A percentile compares a stretch with the other conserved stretches of the same genome.
Conservation (phyloP, 2,113 vertebrate genomes). For the Erythrolamprus reginae region DNA sequence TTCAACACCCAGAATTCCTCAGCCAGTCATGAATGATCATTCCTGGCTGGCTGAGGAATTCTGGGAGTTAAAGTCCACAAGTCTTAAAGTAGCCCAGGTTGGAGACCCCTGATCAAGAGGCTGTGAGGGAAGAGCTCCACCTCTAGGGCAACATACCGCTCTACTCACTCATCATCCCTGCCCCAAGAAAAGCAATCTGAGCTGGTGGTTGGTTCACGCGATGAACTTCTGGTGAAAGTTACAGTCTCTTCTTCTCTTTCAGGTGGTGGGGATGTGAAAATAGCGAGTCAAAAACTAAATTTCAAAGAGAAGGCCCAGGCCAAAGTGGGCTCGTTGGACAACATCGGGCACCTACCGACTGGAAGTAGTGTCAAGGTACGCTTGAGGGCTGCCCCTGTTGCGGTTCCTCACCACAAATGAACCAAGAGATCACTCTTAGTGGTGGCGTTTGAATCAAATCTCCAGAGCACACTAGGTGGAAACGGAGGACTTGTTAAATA, state of each 20-base stretch:
- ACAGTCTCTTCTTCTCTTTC: neutral
- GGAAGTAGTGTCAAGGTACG: constrained; percentile 79
- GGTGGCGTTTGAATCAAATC: neutral
- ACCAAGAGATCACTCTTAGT: neutral
- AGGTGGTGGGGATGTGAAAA: constrained; percentile 90
- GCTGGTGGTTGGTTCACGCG: neutral
- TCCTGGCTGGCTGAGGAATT: too few species aligned
- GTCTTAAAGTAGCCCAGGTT: too few species aligned
- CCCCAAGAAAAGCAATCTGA: neutral
- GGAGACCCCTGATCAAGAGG: too few species aligned
- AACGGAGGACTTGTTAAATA: neutral
- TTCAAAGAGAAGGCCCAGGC: constrained; percentile 88
- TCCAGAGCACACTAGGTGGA: neutral
- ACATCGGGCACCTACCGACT: constrained; percentile 75
- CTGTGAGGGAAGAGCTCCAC: too few species aligned
- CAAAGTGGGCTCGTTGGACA: constrained; percentile 87
- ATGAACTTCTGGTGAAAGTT: neutral
- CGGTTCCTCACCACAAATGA: neutral
- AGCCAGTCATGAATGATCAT: too few species aligned
- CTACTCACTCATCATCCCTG: neutral
- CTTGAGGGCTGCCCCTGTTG: accelerated
- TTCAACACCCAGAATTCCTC: too few species aligned
- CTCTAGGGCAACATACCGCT: too few species aligned
- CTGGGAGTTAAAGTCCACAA: too few species aligned
- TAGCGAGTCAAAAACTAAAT: constrained; percentile 86